Percentiles rank a stretch among this genome's conserved stretches.
Conservation (phyloP, 2,797 vertebrate genomes). For the Mallotus villosus region DNA sequence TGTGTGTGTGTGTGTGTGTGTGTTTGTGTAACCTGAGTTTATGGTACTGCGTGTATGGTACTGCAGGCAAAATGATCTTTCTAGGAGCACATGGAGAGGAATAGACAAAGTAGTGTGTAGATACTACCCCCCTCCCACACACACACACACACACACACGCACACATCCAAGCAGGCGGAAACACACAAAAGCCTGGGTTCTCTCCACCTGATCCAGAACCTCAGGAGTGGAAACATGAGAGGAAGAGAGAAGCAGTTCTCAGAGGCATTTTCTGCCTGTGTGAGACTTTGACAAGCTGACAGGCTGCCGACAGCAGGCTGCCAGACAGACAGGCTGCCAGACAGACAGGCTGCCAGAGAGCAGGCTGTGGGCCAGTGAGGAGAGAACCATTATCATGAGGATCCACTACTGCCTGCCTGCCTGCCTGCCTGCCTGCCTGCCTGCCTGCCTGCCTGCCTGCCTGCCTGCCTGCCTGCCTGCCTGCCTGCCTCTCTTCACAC, state of each 20-base stretch:
- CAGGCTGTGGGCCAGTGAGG: background rate
- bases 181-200: background rate
- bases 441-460: background rate
- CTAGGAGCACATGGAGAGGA: background rate
- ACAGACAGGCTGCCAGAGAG: background rate
- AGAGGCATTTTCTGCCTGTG: background rate
- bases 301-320: no score
- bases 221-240: background rate
- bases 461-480: background rate
- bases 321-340: slow-evolving; percentile 1
- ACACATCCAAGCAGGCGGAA: slow-evolving; percentile 11
- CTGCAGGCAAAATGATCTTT: no score
- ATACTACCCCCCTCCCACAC: slow-evolving; percentile 1
- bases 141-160: slow-evolving; percentile 14
- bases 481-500: background rate
- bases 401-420: background rate
- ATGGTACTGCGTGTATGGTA: no score
- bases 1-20: background rate
- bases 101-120: background rate
- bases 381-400: slow-evolving; percentile 22
- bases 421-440: no score
- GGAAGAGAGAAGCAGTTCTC: background rate
- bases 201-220: no score
- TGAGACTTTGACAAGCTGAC: background rate
- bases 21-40: no score